Base-by-base conservation (phyloP, 2,113 vertebrate species). In the Gymnobelideus leadbeateri region DNA sequence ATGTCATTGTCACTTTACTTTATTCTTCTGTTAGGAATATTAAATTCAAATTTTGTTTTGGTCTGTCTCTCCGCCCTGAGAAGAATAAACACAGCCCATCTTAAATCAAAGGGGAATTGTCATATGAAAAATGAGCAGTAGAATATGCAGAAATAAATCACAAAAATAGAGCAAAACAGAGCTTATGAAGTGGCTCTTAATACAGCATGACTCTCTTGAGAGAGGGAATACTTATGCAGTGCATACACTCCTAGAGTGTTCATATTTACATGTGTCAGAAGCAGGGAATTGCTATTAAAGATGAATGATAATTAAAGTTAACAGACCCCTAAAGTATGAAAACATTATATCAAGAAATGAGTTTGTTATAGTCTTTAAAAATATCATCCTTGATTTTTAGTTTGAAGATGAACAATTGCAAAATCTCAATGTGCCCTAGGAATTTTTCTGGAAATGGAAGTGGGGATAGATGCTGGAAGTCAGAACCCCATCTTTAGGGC, bases 31-130 rank as follows among this genome's bases (percentile, higher is more conserved):
- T 95, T 97, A 28, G 54, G 95, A 89, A 92, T 96, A 94, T 95
- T 92, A 96, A 96, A 97, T 93, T 94, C 92, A 93, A 96, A 96
- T 95, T 95, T 97, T 93, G n/a, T 96, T 97, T 97, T 96, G 89
- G 94, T 92, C 68, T 84, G 91, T 95, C 96, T 92, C 55, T 97
- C 90, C 52, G 89, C 96, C 95, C 84, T 91, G 94, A 50, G 93
- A 96, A 96, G 57, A 96, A 95, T 93, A 97, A 94, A 91, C n/a
- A 90, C 94, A 94, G 91, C 84, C 90, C 95, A 95, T 94, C 95
- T 97, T 95, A 93, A 96, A 94, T 53, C 89, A 57, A 84, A 96
- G 14, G 53, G 91, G 90, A 96, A 94, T 93, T 93, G 43, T 95
- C 95, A 95, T 92, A 93, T 94, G 96, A 92, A 84, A 96, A 95